A percentile compares a stretch with the other conserved stretches of the same genome.
phyloP scores from a whole-genome alignment of 2,888 invertebrate genomes.

The Lampropteryx suffumata region DNA sequence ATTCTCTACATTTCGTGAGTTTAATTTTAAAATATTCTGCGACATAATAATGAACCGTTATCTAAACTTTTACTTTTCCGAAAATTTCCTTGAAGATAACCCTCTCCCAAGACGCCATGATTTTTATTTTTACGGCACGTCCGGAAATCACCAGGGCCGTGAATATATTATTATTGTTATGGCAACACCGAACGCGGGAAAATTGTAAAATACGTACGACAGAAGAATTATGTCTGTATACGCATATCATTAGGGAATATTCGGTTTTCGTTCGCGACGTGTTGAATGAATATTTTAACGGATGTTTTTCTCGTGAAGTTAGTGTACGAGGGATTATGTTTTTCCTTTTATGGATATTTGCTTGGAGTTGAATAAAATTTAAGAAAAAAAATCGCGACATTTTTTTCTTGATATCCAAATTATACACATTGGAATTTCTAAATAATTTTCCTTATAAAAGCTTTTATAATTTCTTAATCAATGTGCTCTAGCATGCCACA shows the following conservation, averaged over 20 bases:
- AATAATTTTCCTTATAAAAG: no score
- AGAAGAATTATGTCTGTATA: constrained; percentile 60
- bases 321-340: constrained; percentile 20
- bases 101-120: constrained; percentile 66
- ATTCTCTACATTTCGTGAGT: not conserved
- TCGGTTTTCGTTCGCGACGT: constrained; percentile 51
- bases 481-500: no score
- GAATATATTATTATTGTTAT: constrained; percentile 81
- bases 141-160: constrained; percentile 74
- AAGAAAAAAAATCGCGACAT: not conserved
- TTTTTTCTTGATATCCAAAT: no score
- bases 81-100: constrained; percentile 39
- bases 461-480: no score
- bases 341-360: constrained; percentile 29
- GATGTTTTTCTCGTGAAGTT: constrained; percentile 36
- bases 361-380: constrained; percentile 1
- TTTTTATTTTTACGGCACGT: constrained; percentile 76
- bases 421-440: no score
- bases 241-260: constrained; percentile 70
- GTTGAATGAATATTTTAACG: constrained; percentile 63
- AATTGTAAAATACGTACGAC: constrained; percentile 74
- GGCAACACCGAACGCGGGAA: constrained; percentile 70
- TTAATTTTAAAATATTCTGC: constrained; percentile 5
- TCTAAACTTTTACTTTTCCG: constrained; percentile 18
- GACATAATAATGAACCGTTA: constrained; percentile 18